Evolutionary conservation across 2,113 vertebrate species (phyloP).

Genomic region (Nestor notabilis): DNA sequence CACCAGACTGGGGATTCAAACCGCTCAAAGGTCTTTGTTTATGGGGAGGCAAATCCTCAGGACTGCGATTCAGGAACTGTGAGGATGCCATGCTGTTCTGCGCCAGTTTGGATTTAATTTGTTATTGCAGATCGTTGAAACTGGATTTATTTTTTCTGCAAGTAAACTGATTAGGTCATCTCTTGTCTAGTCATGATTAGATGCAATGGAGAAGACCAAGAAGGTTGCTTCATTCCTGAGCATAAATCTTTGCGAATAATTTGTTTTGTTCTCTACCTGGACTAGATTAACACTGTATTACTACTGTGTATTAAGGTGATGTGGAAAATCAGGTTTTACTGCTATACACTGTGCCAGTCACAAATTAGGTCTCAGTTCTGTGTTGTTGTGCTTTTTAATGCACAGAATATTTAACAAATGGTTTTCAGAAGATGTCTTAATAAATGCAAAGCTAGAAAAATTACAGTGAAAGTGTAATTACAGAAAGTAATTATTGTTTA

Average conservation of each 20-base stretch:
- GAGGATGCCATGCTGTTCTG: background rate
- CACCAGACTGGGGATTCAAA: background rate
- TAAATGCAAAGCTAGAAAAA: background rate
- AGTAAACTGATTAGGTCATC: background rate
- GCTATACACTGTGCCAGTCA: background rate
- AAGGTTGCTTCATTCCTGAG: background rate
- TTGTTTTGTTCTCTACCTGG: constrained; percentile 19
- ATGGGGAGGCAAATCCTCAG: background rate
- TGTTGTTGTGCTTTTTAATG: background rate
- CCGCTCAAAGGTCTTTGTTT: background rate
- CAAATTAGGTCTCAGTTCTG: background rate
- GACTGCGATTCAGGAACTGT: background rate
- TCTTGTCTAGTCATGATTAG: constrained; percentile 3
- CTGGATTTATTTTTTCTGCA: background rate
- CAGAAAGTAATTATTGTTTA: background rate
- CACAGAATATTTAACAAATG: background rate
- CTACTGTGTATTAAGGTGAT: background rate
- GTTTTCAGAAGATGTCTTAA: background rate
- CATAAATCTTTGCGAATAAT: background rate
- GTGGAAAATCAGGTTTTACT: constrained; percentile 45
- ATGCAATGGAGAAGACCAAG: background rate
- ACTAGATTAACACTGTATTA: background rate
- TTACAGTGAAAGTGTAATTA: background rate
- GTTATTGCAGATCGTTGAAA: background rate
- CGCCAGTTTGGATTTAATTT: background rate